Conservation (phyloP, 2,797 vertebrate genomes). For the Acrossocheilus fasciatus region DNA sequence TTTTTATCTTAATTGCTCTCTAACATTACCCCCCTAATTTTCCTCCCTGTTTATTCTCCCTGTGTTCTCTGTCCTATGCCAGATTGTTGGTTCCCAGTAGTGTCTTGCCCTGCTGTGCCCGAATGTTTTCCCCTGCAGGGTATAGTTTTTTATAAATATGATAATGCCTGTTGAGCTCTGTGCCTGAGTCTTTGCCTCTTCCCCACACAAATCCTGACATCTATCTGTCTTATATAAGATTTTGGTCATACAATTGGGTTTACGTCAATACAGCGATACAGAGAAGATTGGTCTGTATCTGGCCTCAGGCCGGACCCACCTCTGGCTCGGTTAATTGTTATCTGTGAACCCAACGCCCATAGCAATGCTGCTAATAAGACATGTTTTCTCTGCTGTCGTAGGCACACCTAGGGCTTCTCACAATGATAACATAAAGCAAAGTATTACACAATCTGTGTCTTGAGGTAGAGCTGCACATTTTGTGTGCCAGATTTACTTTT, state of each 20-base stretch:
- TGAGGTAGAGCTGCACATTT: constrained; percentile 19
- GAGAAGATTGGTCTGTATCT: constrained; percentile 52
- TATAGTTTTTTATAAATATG: neutral
- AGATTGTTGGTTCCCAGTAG: neutral
- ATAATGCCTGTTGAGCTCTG: neutral
- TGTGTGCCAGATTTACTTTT: constrained; percentile 56
- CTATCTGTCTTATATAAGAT: neutral
- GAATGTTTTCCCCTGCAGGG: neutral
- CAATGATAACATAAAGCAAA: constrained; percentile 31
- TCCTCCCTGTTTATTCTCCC: neutral
- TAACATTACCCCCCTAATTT: neutral
- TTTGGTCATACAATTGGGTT: neutral
- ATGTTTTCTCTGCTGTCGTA: constrained; percentile 61
- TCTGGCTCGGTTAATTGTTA: constrained; percentile 68
- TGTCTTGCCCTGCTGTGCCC: neutral
- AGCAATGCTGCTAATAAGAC: constrained; percentile 65
- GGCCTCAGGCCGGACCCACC: neutral
- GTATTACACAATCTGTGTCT: constrained; percentile 17
- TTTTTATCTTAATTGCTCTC: neutral
- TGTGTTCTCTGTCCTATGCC: neutral
- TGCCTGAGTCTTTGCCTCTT: neutral
- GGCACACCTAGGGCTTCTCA: constrained; percentile 11
- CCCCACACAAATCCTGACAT: neutral
- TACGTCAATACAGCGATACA: neutral
- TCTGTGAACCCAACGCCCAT: constrained; percentile 67